Conservation (phyloP, 2,113 vertebrate genomes). For the Galeopterus variegatus region DNA sequence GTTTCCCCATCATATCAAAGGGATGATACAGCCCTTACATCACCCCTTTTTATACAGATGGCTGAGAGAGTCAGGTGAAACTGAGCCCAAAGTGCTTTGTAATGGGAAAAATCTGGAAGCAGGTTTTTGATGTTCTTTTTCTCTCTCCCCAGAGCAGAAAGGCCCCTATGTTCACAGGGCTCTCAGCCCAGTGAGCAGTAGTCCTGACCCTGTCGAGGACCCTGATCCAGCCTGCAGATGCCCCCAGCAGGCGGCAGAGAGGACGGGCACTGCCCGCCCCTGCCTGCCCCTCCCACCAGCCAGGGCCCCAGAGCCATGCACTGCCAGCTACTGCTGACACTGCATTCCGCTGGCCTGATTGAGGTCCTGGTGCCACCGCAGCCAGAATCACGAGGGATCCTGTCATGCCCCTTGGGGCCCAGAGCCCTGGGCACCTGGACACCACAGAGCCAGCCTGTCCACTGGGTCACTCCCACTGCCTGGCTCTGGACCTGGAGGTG, state of each 20-base stretch:
- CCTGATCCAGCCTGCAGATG: not conserved
- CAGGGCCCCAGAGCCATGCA: rapidly evolving
- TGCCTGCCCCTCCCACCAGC: not conserved
- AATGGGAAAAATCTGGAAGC: not conserved
- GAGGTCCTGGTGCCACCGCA: not conserved
- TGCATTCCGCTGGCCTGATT: not conserved
- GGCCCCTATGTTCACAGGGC: not conserved
- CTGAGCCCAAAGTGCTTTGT: rapidly evolving
- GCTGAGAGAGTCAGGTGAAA: too few species aligned
- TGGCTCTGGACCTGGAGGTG: not conserved
- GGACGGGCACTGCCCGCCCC: not conserved
- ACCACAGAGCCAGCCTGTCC: not conserved
- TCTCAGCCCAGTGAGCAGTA: not conserved
- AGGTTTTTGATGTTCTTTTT: rapidly evolving
- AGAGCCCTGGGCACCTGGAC: not conserved
- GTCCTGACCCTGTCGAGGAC: not conserved
- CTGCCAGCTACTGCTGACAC: conserved; percentile 6
- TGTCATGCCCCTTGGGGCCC: not conserved
- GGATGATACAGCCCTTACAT: not conserved
- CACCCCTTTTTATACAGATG: rapidly evolving
- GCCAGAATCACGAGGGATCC: not conserved
- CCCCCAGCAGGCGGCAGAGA: not conserved
- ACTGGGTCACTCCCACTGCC: not conserved
- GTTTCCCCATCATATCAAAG: not conserved
- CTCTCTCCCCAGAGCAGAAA: not conserved